Base-by-base conservation (phyloP, 2,888 invertebrate species). In the Horisme vitalbata region DNA sequence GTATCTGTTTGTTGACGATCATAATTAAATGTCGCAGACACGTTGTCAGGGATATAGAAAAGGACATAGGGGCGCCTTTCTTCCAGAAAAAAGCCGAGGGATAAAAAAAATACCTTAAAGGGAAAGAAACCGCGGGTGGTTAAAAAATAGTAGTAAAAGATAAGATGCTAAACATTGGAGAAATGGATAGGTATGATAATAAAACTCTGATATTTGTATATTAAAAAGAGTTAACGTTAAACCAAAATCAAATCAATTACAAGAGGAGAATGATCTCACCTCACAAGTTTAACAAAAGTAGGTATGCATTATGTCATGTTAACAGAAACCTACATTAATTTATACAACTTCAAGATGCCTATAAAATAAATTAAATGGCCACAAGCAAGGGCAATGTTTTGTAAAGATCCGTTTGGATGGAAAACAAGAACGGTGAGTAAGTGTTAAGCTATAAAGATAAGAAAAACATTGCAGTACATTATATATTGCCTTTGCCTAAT, bases 281-380 rank as follows among this genome's bases (percentile, higher is more conserved):
- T 18, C 10, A 20, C 11, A 18, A 1, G n/a, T 6, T 10, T 27
- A 6, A 6, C 10, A n/a, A n/a, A n/a, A n/a, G n/a, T 1, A 5
- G 3, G 6, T 11, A 28, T 7, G n/a, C 13, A 4, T 30, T n/a
- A 7, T 18, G 24, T 24, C 9, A 21, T 59, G 48, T 39, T 41
- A 55, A 37, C 53, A 48, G 54, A 36, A 41, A 14, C n/a, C n/a
- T n/a, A 28, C 14, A 28, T 13, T 28, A 13, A 58, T 56, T 57
- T 50, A 59, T 49, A 38, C 45, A 51, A 5, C 6, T 20, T 58
- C 57, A 54, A 52, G 63, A 60, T 69, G 15, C 61, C 63, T 67
- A 64, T 67, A 59, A 53, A 65, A 61, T 63, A 57, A 59, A 5
- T n/a, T 11, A 63, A 62, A 65, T 43, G 45, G 45, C 57, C 59